phyloP scores from a whole-genome alignment of 1,140 invertebrate genomes.

The Cyphomyrmex costatus region DNA sequence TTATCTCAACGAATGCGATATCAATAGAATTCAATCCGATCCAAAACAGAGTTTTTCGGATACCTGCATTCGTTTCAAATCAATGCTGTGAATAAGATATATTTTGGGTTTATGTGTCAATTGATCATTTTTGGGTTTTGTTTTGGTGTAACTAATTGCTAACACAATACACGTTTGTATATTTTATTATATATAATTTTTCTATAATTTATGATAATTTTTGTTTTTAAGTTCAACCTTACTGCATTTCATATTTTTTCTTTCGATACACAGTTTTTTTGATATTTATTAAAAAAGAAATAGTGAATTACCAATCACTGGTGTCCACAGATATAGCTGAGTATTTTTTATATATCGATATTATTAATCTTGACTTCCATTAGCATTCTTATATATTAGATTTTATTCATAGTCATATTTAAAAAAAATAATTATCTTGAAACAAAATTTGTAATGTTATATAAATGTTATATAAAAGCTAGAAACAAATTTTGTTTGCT shows the following conservation, averaged over 20 bases:
- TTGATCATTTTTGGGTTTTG: conserved; percentile 73
- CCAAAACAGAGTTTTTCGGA: conserved; percentile 68
- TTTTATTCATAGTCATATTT: conserved; percentile 28
- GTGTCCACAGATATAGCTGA: conserved; percentile 85
- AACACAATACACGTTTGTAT: conserved; percentile 71
- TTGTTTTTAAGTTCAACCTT: conserved; percentile 41
- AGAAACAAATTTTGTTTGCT: conserved; percentile 5
- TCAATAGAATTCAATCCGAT: conserved; percentile 39
- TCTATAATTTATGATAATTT: background rate
- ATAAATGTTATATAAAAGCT: conserved; percentile 2
- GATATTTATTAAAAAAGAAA: conserved; percentile 52
- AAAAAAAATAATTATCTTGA: conserved; percentile 9
- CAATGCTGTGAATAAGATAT: conserved; percentile 65
- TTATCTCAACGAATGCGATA: conserved; percentile 32
- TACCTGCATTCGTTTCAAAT: conserved; percentile 68
- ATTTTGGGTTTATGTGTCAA: conserved; percentile 66
- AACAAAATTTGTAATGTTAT: conserved; percentile 27
- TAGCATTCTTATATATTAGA: conserved; percentile 21
- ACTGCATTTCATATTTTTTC: conserved; percentile 60
- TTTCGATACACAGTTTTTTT: conserved; percentile 48
- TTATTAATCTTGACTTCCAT: conserved; percentile 38
- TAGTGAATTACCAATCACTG: conserved; percentile 74
- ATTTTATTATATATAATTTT: conserved; percentile 38
- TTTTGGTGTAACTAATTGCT: conserved; percentile 77
- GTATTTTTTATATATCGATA: conserved; percentile 70